A percentile compares a stretch with the other conserved stretches of the same genome.
phyloP scores from a whole-genome alignment of 2,888 invertebrate genomes.

The Harpalus rufipes region DNA sequence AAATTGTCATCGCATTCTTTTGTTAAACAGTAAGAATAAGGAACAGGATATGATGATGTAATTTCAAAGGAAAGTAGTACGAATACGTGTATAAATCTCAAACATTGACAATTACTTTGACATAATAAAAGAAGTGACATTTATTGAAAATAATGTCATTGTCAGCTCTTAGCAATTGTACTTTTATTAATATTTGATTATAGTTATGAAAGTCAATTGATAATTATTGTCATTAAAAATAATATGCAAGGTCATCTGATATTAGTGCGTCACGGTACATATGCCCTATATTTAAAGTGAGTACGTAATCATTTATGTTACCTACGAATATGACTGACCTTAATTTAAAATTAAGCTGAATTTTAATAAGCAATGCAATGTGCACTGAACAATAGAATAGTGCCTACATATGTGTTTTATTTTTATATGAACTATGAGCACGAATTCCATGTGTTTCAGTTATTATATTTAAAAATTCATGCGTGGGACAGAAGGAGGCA shows the following conservation, averaged over 20 bases:
- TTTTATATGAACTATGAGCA: no score
- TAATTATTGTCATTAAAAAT: constrained; percentile 29
- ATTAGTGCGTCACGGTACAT: background rate
- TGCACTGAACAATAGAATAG: background rate
- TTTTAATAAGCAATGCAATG: no score
- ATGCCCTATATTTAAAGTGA: constrained; percentile 28
- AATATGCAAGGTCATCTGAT: constrained; percentile 30
- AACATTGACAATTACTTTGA: background rate
- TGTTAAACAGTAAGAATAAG: background rate
- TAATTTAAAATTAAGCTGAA: background rate
- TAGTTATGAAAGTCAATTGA: constrained; percentile 42
- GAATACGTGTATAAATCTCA: background rate
- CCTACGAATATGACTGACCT: background rate
- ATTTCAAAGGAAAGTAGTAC: background rate
- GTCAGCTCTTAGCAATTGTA: constrained; percentile 20
- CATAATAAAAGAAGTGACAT: constrained; percentile 14
- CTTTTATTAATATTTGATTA: constrained; percentile 45
- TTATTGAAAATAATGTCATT: constrained; percentile 30
- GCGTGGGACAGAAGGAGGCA: no score
- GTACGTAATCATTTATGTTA: background rate
- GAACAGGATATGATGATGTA: background rate
- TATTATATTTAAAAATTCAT: no score
- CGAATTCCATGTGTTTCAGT: no score
- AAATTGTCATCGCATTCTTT: no score
- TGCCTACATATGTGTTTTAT: background rate